Conservation (phyloP, 2,888 invertebrate genomes). For the Drosophila emarginata region DNA sequence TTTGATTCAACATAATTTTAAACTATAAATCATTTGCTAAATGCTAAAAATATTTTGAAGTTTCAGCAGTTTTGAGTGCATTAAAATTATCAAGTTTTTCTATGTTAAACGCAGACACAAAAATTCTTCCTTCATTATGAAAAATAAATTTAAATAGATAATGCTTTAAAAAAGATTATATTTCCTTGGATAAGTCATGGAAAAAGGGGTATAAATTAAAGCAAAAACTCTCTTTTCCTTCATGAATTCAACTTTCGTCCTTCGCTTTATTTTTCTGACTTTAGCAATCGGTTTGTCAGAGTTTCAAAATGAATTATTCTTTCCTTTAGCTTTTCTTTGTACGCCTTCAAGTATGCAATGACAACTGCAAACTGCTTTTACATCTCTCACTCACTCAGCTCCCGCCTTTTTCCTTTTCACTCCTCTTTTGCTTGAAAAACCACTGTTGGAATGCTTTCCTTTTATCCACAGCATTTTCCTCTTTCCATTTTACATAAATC, state of each 20-base stretch:
- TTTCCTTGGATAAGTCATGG: background rate
- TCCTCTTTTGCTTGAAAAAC: constrained; percentile 14
- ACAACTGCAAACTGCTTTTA: constrained; percentile 5
- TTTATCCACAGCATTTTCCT: constrained; percentile 18
- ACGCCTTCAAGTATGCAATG: constrained; percentile 3
- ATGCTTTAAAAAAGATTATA: too few species aligned
- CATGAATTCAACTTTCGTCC: background rate
- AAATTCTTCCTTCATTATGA: too few species aligned
- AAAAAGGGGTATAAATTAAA: background rate
- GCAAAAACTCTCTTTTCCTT: background rate
- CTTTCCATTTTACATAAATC: constrained; percentile 43
- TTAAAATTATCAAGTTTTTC: too few species aligned
- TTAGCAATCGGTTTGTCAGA: background rate
- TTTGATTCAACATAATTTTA: too few species aligned
- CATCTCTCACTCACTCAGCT: background rate
- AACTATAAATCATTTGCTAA: too few species aligned
- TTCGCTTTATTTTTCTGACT: background rate
- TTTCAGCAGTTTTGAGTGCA: too few species aligned
- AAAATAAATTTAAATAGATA: too few species aligned
- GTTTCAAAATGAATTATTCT: background rate
- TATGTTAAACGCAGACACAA: too few species aligned
- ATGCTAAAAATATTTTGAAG: too few species aligned
- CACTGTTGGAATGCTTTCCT: constrained; percentile 54
- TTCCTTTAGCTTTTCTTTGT: background rate
- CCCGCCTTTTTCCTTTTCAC: constrained; percentile 7